Percentiles rank a stretch among this genome's conserved stretches.
Evolutionary conservation across 2,113 vertebrate genomes (phyloP).

Genomic region (Fulmarus glacialis): DNA sequence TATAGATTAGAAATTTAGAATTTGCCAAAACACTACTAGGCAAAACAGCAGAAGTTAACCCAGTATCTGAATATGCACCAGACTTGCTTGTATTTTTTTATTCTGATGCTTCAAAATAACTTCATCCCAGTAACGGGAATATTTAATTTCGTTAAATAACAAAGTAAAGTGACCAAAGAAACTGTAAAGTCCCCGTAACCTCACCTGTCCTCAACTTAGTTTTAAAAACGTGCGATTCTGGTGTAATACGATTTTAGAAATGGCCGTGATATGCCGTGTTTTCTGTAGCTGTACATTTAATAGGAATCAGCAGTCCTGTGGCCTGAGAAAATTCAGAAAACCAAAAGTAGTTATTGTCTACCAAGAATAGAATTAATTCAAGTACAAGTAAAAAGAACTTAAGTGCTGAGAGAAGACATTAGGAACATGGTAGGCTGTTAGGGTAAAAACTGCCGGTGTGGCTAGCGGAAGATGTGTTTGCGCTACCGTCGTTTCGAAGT

Average conservation of each 20-base stretch:
- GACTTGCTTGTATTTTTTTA: background rate
- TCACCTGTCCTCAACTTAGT: background rate
- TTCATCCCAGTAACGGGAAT: background rate
- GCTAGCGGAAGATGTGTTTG: background rate
- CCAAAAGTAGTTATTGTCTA: background rate
- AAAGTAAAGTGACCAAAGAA: background rate
- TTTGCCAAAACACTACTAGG: background rate
- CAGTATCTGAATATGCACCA: background rate
- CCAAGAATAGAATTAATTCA: background rate
- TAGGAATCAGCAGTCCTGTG: background rate
- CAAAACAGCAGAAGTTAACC: background rate
- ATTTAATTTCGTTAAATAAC: background rate
- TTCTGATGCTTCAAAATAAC: background rate
- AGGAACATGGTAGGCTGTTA: background rate
- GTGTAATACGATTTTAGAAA: background rate
- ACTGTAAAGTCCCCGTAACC: background rate
- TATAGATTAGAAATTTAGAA: background rate
- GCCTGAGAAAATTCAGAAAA: background rate
- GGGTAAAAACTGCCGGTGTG: background rate
- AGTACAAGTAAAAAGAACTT: background rate
- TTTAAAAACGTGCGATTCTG: background rate
- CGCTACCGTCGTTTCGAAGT: background rate
- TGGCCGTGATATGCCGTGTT: background rate
- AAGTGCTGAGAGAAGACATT: background rate
- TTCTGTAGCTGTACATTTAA: background rate